These are phyloP conservation scores for Brachionus rotundiformis DNA, from an alignment of 1,140 invertebrate species.

Conservation along the genomic window DNA sequence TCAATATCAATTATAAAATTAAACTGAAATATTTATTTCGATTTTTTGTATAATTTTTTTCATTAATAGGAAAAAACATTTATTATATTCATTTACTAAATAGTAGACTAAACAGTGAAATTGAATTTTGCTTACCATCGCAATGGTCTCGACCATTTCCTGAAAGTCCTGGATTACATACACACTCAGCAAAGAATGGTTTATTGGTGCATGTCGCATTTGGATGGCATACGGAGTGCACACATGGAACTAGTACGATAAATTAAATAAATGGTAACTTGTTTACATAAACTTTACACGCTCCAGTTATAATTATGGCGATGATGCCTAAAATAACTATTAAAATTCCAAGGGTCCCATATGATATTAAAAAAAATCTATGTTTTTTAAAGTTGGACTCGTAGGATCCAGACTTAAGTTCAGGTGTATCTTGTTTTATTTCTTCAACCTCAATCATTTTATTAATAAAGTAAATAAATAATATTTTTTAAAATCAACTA, in stretches of 20 bases:
- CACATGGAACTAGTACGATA: slow-evolving; percentile 50
- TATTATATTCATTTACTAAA: no score
- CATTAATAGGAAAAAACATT: no score
- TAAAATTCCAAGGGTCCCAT: background rate
- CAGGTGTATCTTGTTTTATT: background rate
- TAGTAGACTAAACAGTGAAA: no score
- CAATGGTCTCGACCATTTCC: slow-evolving; percentile 38
- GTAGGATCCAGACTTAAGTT: background rate
- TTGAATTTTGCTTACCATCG: slow-evolving; percentile 36
- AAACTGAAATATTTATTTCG: no score
- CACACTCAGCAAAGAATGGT: slow-evolving; percentile 37
- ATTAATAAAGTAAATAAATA: background rate
- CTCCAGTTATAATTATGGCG: background rate
- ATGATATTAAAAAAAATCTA: background rate
- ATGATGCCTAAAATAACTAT: background rate
- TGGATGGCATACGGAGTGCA: background rate
- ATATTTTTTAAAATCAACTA: background rate
- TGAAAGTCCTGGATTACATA: slow-evolving; percentile 1
- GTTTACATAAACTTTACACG: slow-evolving; percentile 6
- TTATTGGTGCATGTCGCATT: slow-evolving; percentile 35
- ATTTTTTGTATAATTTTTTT: no score
- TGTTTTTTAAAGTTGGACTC: background rate
- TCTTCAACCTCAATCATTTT: background rate
- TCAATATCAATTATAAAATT: no score
- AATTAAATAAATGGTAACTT: no score